These are phyloP conservation scores for Hymenopus coronatus DNA, from an alignment of 2,888 invertebrate genomes.

Conservation along the genomic window DNA sequence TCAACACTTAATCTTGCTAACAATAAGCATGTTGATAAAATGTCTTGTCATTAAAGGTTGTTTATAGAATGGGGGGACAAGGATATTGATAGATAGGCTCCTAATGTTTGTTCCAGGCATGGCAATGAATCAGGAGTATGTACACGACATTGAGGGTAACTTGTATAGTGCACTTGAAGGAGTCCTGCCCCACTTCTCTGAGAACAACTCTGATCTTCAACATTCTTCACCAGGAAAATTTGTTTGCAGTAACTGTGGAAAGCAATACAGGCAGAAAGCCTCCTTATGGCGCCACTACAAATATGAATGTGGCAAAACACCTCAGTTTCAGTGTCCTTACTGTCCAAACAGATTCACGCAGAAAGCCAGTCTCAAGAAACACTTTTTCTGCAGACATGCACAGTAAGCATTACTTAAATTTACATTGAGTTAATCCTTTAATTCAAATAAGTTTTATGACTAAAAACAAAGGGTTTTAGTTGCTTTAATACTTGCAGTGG, in stretches of 20 bases:
- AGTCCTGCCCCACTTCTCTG: not conserved
- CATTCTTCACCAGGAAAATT: slow-evolving; percentile 1
- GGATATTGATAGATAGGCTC: not conserved
- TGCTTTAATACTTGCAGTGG: too few species aligned
- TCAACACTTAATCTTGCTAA: not conserved
- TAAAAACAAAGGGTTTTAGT: not conserved
- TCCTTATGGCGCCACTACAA: slow-evolving; percentile 31
- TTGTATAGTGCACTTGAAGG: not conserved
- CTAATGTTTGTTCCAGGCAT: not conserved
- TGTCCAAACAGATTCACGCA: slow-evolving; percentile 36
- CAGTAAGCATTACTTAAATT: not conserved
- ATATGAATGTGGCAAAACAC: slow-evolving; percentile 41
- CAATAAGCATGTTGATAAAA: not conserved
- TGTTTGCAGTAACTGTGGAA: slow-evolving; percentile 36
- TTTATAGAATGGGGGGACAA: not conserved
- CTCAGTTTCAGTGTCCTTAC: slow-evolving; percentile 42
- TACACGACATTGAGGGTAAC: not conserved
- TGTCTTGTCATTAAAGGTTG: not conserved
- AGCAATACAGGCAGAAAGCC: slow-evolving; percentile 30
- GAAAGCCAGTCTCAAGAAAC: slow-evolving; percentile 31
- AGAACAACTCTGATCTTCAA: not conserved
- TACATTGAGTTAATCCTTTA: not conserved
- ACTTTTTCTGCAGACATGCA: slow-evolving; percentile 31
- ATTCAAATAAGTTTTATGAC: not conserved
- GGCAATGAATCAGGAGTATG: not conserved